phyloP scores from a whole-genome alignment of 2,113 vertebrate species.

The Cromileptes altivelis region DNA sequence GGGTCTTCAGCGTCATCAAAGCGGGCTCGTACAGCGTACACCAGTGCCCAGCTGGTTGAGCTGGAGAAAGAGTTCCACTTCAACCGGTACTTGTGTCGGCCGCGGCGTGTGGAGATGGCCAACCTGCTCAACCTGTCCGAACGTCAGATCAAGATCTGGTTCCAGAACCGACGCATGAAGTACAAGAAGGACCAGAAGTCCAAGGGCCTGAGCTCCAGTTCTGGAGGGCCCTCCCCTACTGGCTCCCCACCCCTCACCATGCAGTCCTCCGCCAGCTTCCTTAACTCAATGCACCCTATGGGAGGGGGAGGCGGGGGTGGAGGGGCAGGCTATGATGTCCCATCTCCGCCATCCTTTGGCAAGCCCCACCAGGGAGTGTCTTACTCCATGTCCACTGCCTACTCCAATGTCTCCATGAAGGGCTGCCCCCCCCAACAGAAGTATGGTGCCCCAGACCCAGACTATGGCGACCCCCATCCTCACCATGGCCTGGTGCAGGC shows the following conservation, averaged over 20 bases:
- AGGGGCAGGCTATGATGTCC: constrained; percentile 90
- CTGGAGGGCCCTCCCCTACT: constrained; percentile 92
- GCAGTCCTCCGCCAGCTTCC: constrained; percentile 94
- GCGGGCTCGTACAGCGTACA: constrained; percentile 97
- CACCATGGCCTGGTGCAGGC: constrained; percentile 89
- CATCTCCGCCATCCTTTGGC: constrained; percentile 93
- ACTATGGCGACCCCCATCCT: constrained; percentile 91
- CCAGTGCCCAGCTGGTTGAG: constrained; percentile 94
- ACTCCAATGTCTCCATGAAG: constrained; percentile 92
- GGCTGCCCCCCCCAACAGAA: constrained; percentile 94
- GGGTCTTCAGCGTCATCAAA: constrained; percentile 92
- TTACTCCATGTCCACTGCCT: constrained; percentile 92
- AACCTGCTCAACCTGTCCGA: constrained; percentile 97
- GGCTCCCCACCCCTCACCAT: constrained; percentile 94
- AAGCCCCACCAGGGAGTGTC: constrained; percentile 94
- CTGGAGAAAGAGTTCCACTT: constrained; percentile 94
- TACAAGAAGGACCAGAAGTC: constrained; percentile 98
- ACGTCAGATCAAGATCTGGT: constrained; percentile 99
- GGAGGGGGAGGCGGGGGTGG: constrained; percentile 83
- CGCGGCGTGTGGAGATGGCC: constrained; percentile 97
- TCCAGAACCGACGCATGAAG: constrained; percentile 98
- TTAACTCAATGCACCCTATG: constrained; percentile 95
- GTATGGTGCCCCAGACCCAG: constrained; percentile 89
- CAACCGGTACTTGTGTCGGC: constrained; percentile 96
- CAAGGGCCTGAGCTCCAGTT: constrained; percentile 95